Base-by-base conservation (phyloP, 1,140 invertebrate species). In the Macrosteles quadrilineatus region DNA sequence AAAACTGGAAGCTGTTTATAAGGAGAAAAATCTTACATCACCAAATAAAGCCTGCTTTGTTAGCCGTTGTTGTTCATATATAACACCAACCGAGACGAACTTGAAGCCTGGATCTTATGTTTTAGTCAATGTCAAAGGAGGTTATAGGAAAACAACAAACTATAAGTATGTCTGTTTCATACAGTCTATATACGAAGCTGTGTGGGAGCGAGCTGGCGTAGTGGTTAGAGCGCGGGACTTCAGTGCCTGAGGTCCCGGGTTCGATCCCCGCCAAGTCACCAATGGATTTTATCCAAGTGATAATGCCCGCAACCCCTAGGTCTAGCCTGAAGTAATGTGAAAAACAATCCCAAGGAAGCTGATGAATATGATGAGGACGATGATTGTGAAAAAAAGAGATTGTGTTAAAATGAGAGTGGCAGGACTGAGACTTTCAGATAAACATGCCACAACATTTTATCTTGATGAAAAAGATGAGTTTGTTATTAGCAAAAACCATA, bases 391-490 rank as follows among this genome's bases (percentile, higher is more conserved):
- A 36, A n/a, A n/a, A n/a, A n/a, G n/a, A n/a, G n/a, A 36, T 36
- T 4, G 4, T 36, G 6, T 19, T 53, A 53, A 53, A 53, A 53
- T 53, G 47, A 9, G 47, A 19, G 47, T 53, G 6, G n/a, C 6
- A 53, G 47, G 47, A 53, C n/a, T 53, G 23, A 53, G 23, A 53
- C 47, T 6, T n/a, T 53, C n/a, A 19, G 47, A 53, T 19, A 53
- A 53, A 53, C 47, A 53, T 53, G 47, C 47, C 47, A 53, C 47
- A 19, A 9, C 47, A 53, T 53, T 53, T 53, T 53, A 53, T 53
- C 47, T 53, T 53, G 47, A 53, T 53, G 47, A 53, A 25, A 53
- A 53, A 53, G 47, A 53, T 53, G 47, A 53, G n/a, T 53, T 53
- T 19, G n/a, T 53, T 19, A 25, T 53, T 9, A 53, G 47, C 4